Base-by-base conservation (phyloP, 2,797 vertebrate species). In the Rhabdophis nuchalis region DNA sequence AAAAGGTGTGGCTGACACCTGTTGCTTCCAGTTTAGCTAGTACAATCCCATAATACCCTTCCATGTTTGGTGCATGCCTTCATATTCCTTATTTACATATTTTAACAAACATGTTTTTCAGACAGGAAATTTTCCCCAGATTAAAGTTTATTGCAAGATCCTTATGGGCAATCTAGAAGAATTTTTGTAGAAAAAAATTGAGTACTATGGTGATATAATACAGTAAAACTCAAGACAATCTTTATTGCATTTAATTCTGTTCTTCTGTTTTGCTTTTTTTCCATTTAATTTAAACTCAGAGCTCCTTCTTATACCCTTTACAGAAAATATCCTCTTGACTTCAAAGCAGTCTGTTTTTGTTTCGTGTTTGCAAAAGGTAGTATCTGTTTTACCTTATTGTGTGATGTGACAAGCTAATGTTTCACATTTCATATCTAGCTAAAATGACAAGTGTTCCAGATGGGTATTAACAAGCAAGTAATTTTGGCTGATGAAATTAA, bases 401-500 rank as follows among this genome's bases (percentile, higher is more conserved):
- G 13, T 41, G 41, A 0, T 56, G 52, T 52, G 89, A 68, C 87
- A 86, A 36, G 57, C 85, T 87, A 57, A 72, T 54, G 29, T 13
- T 94, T 86, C 91, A 64, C 68, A n/a, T 91, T 86, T 92, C 88
- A 88, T 60, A 89, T 32, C 57, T 88, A 87, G 32, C 91, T 90
- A 89, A 93, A 85, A 89, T 86, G 87, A 87, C n/a, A 82, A 41
- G 36, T 29, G 27, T 27, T 95, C 52, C 61, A 46, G 87, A 32
- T 50, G 54, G 85, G 92, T 92, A 90, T n/a, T 91, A 92, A 89
- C 3, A 92, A 90, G 88, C 72, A 93, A 64, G 0, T 0, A 93
- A 94, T 86, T 92, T 82, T 88, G 89, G 89, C 27, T 93, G 92
- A 87, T 88, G 46, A 92, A 92, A 88, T 87, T 93, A 88, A 36